Base-by-base conservation (phyloP, 1,140 invertebrate genomes). In the Papilio polytes region DNA sequence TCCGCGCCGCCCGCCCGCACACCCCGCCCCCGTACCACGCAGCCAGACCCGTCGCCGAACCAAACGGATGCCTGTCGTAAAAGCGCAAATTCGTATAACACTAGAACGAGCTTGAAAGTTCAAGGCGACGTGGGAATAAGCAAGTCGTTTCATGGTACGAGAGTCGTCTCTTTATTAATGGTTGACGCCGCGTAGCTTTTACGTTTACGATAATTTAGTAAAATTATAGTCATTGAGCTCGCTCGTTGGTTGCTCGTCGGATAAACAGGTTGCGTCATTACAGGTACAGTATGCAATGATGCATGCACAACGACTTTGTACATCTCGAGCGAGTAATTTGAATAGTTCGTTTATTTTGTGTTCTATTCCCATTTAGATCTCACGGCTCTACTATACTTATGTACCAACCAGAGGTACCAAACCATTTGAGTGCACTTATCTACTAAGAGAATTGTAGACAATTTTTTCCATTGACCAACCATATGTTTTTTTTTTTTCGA, bases 191-290 rank as follows among this genome's bases (percentile, higher is more conserved):
- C 82, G 78, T 66, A 77, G 80, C 81, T 78, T 83, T 89, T 87
- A 90, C 88, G 87, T 88, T 89, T 89, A 92, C 87, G 84, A 90
- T 90, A 90, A 91, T 90, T 90, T 88, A 83, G 82, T 88, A 85
- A 89, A 89, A 89, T 88, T 86, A 88, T 83, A 85, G 86, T 86
- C 87, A 89, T 89, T 90, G 87, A 87, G 85, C 77, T 82, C 85
- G 80, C 80, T 82, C 83, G 79, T 31, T 56, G 82, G 79, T 79
- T 74, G 83, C 81, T 80, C 72, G 83, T 73, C 82, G 85, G 82
- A 86, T 90, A 90, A 90, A 92, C 89, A 88, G 78, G 85, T 86
- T 89, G 88, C 86, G 85, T 92, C 88, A 90, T 80, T 72, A 78
- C 82, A 73, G 79, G 73, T 82, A 82, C 77, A 80, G 74, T 81